These are phyloP conservation scores for Argyresthia albistria DNA, from an alignment of 2,888 invertebrate genomes.

Conservation along the genomic window DNA sequence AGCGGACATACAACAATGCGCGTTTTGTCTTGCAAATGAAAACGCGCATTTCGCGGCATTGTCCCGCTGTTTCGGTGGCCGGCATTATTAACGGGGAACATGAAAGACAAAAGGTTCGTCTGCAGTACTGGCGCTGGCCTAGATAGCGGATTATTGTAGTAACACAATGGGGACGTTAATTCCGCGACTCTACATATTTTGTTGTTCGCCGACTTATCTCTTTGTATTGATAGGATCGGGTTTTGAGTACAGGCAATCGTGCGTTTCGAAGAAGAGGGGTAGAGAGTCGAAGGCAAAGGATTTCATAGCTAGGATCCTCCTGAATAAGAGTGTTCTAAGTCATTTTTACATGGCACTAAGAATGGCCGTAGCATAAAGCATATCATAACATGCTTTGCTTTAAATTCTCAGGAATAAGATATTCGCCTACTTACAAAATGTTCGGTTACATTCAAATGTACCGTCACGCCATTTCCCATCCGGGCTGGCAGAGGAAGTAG, in stretches of 20 bases:
- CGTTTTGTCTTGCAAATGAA: constrained; percentile 74
- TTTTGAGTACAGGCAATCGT: constrained; percentile 3
- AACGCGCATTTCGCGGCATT: constrained; percentile 73
- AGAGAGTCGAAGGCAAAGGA: neutral
- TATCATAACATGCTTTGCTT: too few relatives aligned
- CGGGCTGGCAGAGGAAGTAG: too few relatives aligned
- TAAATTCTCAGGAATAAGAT: too few relatives aligned
- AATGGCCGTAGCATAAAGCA: too few relatives aligned
- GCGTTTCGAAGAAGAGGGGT: neutral
- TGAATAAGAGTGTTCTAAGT: too few relatives aligned
- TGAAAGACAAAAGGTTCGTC: constrained; percentile 73
- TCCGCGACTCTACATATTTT: constrained; percentile 69
- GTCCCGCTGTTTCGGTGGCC: constrained; percentile 72
- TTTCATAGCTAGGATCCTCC: too few relatives aligned
- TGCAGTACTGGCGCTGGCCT: constrained; percentile 72
- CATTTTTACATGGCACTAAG: too few relatives aligned
- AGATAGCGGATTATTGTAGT: constrained; percentile 73
- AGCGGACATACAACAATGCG: constrained; percentile 71
- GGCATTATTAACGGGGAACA: constrained; percentile 73
- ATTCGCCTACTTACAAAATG: too few relatives aligned
- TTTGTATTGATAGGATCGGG: constrained; percentile 53
- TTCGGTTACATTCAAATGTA: too few relatives aligned
- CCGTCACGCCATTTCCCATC: too few relatives aligned
- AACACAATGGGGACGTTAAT: constrained; percentile 71
- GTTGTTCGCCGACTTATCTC: constrained; percentile 68